Evolutionary conservation across 35 echinoderm and acorn worm genomes (phyloP).

Genomic region (Ophioderma brevispina): DNA sequence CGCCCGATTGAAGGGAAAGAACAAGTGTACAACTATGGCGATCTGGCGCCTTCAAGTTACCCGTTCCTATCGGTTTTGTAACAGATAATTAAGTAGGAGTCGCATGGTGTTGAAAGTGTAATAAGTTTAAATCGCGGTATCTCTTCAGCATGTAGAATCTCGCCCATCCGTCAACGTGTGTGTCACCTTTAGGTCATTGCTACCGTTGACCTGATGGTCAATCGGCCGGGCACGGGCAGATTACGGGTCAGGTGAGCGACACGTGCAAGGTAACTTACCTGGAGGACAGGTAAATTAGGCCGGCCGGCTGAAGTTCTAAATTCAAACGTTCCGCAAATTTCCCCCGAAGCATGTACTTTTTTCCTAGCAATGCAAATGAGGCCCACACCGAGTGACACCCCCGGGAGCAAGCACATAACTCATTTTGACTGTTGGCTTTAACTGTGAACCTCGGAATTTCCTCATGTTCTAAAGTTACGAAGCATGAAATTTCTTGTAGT

Average conservation of each 20-base stretch:
- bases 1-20: neutral
- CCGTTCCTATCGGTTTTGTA: neutral
- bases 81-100: neutral
- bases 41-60: neutral
- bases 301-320: neutral
- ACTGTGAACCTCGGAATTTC: neutral
- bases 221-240: neutral
- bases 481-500: slow-evolving; percentile 5
- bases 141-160: neutral
- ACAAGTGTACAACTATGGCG: neutral
- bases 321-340: neutral
- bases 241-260: neutral
- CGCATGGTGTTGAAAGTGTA: neutral
- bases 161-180: neutral
- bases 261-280: neutral
- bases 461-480: neutral
- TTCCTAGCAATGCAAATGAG: neutral
- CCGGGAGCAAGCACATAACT: neutral
- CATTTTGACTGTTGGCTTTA: neutral
- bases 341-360: neutral
- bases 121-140: neutral
- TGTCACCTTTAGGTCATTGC: neutral
- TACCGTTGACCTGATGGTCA: neutral
- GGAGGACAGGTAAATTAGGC: neutral
- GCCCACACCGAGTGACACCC: neutral